Evolutionary conservation across 2,888 invertebrate genomes (phyloP).

Genomic region (Mamestra brassicae): DNA sequence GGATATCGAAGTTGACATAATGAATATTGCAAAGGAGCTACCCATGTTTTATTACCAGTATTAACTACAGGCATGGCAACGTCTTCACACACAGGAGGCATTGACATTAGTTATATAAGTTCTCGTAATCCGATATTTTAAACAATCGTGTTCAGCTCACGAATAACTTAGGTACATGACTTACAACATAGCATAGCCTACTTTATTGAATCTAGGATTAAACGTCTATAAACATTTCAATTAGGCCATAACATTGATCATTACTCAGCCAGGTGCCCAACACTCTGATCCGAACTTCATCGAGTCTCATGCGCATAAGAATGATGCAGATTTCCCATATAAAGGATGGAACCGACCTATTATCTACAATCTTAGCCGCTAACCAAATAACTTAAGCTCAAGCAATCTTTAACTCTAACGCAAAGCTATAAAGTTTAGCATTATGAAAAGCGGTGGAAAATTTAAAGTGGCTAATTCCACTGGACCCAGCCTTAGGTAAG

Average conservation of each 20-base stretch:
- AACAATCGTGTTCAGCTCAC: slow-evolving; percentile 55
- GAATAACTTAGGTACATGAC: slow-evolving; percentile 23
- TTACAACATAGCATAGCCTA: slow-evolving; percentile 41
- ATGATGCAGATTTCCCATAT: slow-evolving; percentile 82
- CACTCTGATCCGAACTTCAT: slow-evolving; percentile 61
- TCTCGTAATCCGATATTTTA: slow-evolving; percentile 20
- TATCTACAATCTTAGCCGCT: slow-evolving; percentile 55
- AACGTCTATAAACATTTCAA: slow-evolving; percentile 64
- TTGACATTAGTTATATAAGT: slow-evolving; percentile 11
- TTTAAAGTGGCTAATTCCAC: slow-evolving; percentile 47
- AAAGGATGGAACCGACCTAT: slow-evolving; percentile 76
- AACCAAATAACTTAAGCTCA: neutral
- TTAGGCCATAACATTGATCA: slow-evolving; percentile 68
- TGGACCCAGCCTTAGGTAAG: slow-evolving; percentile 69
- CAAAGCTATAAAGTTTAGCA: neutral
- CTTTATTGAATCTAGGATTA: slow-evolving; percentile 47
- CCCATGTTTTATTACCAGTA: neutral
- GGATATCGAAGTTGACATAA: neutral
- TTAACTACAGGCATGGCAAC: neutral
- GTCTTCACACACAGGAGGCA: neutral
- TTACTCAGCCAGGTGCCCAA: slow-evolving; percentile 66
- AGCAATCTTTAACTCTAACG: slow-evolving; percentile 25
- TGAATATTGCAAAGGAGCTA: neutral
- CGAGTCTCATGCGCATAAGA: slow-evolving; percentile 70
- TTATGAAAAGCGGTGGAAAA: neutral